Percentiles rank a stretch among this genome's conserved stretches.
phyloP scores from a whole-genome alignment of 2,113 vertebrate genomes.

The Glaucidium brasilianum region DNA sequence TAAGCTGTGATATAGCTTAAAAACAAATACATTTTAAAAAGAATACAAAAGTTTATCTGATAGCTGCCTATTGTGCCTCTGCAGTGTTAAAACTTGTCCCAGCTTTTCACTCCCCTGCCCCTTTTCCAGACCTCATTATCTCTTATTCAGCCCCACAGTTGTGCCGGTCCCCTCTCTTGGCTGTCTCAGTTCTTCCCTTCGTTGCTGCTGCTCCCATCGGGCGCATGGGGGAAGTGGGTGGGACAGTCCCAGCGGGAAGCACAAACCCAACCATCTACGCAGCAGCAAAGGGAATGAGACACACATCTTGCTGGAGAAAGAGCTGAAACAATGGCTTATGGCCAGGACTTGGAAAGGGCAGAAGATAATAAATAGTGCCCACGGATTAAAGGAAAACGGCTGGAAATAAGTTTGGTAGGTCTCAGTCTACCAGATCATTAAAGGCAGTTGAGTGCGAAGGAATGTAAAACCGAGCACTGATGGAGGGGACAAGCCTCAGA shows the following conservation, averaged over 20 bases:
- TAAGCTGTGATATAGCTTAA: not conserved
- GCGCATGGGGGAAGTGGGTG: not conserved
- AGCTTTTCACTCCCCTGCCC: not conserved
- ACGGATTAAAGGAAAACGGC: not conserved
- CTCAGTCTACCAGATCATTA: not conserved
- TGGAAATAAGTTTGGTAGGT: not conserved
- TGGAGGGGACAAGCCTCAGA: rapidly evolving
- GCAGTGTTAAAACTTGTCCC: not conserved
- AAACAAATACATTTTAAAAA: not conserved
- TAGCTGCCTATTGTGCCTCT: not conserved
- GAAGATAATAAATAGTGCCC: not conserved
- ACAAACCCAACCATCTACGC: not conserved
- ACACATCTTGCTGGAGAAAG: not conserved
- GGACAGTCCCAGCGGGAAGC: not conserved
- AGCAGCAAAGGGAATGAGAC: not conserved
- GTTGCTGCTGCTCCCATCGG: not conserved
- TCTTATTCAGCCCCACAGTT: not conserved
- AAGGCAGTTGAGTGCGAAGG: not conserved
- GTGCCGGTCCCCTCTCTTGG: not conserved
- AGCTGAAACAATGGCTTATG: not conserved
- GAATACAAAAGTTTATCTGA: not conserved
- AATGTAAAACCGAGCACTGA: not conserved
- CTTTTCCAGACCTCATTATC: not conserved
- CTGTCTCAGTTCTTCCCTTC: not conserved
- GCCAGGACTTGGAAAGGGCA: not conserved